These are phyloP conservation scores for Cygnus olor DNA, from an alignment of 2,797 vertebrate genomes.

Conservation along the genomic window DNA sequence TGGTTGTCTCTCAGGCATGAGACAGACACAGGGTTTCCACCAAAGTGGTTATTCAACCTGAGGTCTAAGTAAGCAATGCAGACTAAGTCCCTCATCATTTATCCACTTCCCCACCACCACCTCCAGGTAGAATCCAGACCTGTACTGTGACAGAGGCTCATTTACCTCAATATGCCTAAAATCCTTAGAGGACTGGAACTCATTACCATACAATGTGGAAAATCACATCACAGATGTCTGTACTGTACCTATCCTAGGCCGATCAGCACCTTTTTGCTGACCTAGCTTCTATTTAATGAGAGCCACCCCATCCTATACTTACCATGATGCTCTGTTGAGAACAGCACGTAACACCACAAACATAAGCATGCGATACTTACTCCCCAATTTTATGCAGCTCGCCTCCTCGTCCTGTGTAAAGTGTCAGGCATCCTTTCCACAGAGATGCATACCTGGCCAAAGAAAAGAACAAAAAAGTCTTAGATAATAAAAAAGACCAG, in stretches of 20 bases:
- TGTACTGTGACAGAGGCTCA: background rate
- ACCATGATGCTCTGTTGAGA: background rate
- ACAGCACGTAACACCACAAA: background rate
- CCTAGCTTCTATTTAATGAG: background rate
- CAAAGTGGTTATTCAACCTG: background rate
- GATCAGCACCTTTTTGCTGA: background rate
- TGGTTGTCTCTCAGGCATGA: background rate
- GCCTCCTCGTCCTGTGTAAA: constrained; percentile 96
- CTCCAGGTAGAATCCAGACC: background rate
- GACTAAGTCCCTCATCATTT: background rate
- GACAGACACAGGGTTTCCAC: background rate
- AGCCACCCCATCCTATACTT: background rate
- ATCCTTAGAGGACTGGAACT: constrained; percentile 32
- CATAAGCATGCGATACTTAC: constrained; percentile 81
- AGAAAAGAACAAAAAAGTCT: background rate
- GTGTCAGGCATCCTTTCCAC: constrained; percentile 96
- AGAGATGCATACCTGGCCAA: constrained; percentile 92
- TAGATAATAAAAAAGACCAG: background rate
- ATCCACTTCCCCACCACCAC: background rate
- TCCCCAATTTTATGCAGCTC: constrained; percentile 99
- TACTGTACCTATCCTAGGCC: background rate
- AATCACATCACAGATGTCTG: constrained; percentile 43
- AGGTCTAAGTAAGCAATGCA: background rate
- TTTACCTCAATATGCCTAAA: constrained; percentile 59
- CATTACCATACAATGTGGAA: constrained; percentile 19